phyloP scores from a whole-genome alignment of 2,113 vertebrate species.

The Pseudopipra pipra region DNA sequence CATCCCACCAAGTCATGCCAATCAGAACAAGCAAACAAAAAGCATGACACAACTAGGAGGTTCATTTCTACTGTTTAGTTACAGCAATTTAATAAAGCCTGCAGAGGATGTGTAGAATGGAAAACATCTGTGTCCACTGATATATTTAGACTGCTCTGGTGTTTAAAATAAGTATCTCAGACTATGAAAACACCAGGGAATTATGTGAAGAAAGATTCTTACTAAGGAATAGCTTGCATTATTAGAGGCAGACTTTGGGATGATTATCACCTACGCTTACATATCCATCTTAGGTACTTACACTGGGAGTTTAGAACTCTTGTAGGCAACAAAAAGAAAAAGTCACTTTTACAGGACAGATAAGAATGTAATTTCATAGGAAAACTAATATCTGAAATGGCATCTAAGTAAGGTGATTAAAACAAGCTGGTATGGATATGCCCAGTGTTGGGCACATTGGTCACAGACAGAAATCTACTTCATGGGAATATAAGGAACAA shows the following conservation, averaged over 20 bases:
- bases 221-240: neutral
- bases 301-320: neutral
- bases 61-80: neutral
- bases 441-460: neutral
- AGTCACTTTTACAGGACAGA: neutral
- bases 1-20: neutral
- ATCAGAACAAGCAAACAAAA: neutral
- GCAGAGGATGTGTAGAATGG: neutral
- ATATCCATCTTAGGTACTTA: neutral
- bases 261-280: neutral
- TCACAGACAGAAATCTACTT: neutral
- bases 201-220: neutral
- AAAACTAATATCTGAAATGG: neutral
- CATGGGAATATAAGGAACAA: neutral
- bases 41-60: neutral
- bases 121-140: neutral
- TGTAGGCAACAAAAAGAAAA: neutral
- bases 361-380: neutral
- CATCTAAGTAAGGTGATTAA: neutral
- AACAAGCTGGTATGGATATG: neutral
- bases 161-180: neutral
- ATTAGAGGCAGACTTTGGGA: neutral
- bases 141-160: neutral
- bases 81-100: neutral
- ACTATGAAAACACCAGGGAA: neutral